Evolutionary conservation across 2,113 vertebrate species (phyloP), one percentile per base, ranked within the genome.

Genomic region (Archocentrus centrarchus): DNA sequence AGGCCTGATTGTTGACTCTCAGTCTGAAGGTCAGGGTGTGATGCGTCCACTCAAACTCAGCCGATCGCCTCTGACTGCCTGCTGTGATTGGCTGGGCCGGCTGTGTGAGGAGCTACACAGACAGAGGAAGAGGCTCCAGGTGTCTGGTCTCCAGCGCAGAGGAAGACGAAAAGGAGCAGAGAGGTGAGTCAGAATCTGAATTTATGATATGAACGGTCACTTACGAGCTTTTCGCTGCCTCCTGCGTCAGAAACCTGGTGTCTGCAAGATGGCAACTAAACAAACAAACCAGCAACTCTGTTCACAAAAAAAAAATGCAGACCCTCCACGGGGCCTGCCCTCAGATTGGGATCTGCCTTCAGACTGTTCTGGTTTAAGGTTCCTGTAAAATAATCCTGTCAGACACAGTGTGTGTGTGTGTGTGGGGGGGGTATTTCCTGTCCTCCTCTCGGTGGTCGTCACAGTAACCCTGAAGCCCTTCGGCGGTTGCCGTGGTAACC

Each of bases 391-490:
- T 50, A 50, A 70, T 20, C 17, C 35, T 2, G 6, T n/a, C 18
- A 39, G 64, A 7, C 2, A 24, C 41, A 68, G 22, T 3, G 15
- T 30, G 64, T 15, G 64, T 22, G 27, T 15, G 64, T 18, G n/a
- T n/a, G n/a, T n/a, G 13, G 1, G 14, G 14, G 47, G 15, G 14
- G 5, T 27, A 17, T 24, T 59, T 61, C 24, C 27, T 6, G 11
- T 79, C 7, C 8, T 53, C 50, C 53, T 63, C 27, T 61, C 17
- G 0, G 13, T 77, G 55, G 84, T 93, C 50, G 81, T 87, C 89
- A 81, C 62, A 55, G 91, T 84, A 88, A 91, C 89, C 61, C 60
- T 41, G 55, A 68, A 91, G 85, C 79, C 73, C 75, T 59, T 88
- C 11, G 14, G 37, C 41, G 2, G 89, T 93, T 85, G 59, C 90